Base-by-base conservation (phyloP, 2,888 invertebrate species). In the Imbricaverruca yamaguchii region DNA sequence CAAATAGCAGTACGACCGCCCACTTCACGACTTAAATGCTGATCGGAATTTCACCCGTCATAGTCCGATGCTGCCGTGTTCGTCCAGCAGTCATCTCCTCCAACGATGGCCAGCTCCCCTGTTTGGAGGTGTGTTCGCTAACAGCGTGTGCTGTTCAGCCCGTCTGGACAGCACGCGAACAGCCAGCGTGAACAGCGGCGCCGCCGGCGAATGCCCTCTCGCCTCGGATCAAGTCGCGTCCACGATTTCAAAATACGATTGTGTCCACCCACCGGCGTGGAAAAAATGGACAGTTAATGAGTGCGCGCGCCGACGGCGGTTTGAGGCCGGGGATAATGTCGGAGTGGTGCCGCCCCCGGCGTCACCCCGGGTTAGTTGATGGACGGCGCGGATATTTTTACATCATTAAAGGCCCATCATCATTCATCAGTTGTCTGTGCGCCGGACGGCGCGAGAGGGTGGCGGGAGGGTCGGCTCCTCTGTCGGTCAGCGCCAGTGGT, bases 321-420 rank as follows among this genome's bases (percentile, higher is more conserved):
- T 55, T 21, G 74, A 55, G 74, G 74, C 55, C n/a, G 55, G 74
- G 74, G 74, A 55, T 74, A 74, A 74, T 74, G 74, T 23, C 55
- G 55, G 21, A 10, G 74, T 21, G 74, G 55, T 8, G 55, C 21
- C 74, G 55, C 74, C 55, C 10, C 15, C 55, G 55, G 74, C 74
- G 53, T 18, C 53, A 11, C 74, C 21, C 10, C 55, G 15, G 74
- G 53, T 8, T 21, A 74, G 21, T 55, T 25, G 69, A 69, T 69
- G 69, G 69, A 55, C 53, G 15, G 11, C 15, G 55, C 39, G 23
- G 74, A 74, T 74, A 74, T 74, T 74, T 74, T 74, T 74, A 74
- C 74, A 74, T 74, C 74, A 74, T 74, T 74, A 74, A 74, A 74
- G 74, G 74, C 18, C 74, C 74, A 74, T 74, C 74, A 74, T 74